These are phyloP conservation scores for Zeus faber DNA, from an alignment of 2,113 vertebrate genomes.

Conservation along the genomic window DNA sequence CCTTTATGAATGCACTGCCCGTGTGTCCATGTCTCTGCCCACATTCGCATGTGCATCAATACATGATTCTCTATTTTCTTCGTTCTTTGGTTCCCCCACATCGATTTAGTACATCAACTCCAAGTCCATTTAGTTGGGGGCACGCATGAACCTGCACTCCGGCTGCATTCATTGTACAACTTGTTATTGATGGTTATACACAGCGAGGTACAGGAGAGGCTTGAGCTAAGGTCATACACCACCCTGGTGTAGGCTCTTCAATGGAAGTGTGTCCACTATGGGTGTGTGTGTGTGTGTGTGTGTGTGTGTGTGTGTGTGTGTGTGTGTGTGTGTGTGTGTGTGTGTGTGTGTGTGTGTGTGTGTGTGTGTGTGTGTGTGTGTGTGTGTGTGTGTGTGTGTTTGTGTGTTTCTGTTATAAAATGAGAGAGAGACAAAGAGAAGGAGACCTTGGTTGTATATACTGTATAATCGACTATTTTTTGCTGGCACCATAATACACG, in stretches of 20 bases:
- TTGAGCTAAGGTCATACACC: too few species aligned
- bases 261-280: slow-evolving; percentile 7
- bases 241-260: slow-evolving; percentile 49
- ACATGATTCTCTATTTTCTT: neutral
- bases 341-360: neutral
- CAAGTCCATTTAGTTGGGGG: slow-evolving; percentile 10
- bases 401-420: slow-evolving; percentile 4
- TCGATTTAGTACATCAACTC: neutral
- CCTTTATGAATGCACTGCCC: neutral
- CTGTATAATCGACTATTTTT: slow-evolving; percentile 9
- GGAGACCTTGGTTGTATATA: slow-evolving; percentile 24
- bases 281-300: slow-evolving; percentile 3
- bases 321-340: neutral
- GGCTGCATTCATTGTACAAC: slow-evolving; percentile 35
- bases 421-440: neutral
- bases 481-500: slow-evolving; percentile 39
- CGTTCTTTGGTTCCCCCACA: neutral
- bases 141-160: slow-evolving; percentile 12
- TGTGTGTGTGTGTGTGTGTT: slow-evolving; percentile 1
- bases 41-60: too few species aligned
- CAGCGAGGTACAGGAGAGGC: slow-evolving; percentile 27
- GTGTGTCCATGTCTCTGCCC: neutral
- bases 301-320: slow-evolving; percentile 7
- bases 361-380: neutral
- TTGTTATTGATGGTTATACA: slow-evolving; percentile 42